A percentile compares a stretch with the other conserved stretches of the same genome.
phyloP scores from a whole-genome alignment of 2,888 invertebrate species.

The Helicoverpa assulta region DNA sequence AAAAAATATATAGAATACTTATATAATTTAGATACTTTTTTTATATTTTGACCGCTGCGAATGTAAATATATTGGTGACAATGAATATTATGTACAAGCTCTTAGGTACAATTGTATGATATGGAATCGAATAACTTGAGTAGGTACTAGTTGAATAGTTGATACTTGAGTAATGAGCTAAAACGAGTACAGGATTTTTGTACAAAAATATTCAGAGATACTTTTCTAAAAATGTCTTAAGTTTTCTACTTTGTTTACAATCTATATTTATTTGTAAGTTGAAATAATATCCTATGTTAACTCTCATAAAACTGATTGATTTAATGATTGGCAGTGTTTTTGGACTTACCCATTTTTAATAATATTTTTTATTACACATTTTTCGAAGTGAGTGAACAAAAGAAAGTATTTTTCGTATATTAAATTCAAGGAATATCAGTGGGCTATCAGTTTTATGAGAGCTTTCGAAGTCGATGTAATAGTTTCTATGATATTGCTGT shows the following conservation, averaged over 20 bases:
- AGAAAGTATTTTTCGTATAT: not conserved
- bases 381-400: not conserved
- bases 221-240: conserved; percentile 72
- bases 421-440: not conserved
- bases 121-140: conserved; percentile 79
- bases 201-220: conserved; percentile 85
- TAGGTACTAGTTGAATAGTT: conserved; percentile 79
- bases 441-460: conserved; percentile 43
- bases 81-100: conserved; percentile 80
- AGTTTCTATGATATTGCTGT: conserved; percentile 49
- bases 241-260: conserved; percentile 54
- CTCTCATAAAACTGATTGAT: conserved; percentile 48
- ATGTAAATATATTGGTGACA: conserved; percentile 73
- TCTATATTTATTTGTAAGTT: conserved; percentile 57
- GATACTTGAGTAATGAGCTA: conserved; percentile 74
- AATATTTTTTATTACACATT: not conserved
- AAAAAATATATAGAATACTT: conserved; percentile 76
- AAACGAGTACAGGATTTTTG: conserved; percentile 75
- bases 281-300: conserved; percentile 39
- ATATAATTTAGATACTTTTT: conserved; percentile 63
- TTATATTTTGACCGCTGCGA: conserved; percentile 70
- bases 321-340: not conserved
- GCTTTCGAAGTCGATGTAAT: conserved; percentile 29
- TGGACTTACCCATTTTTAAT: not conserved
- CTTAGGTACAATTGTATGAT: conserved; percentile 84